Percentiles rank a stretch among this genome's conserved stretches.
Conservation (phyloP, 2,113 vertebrate species). For the Triplophysa rosa region DNA sequence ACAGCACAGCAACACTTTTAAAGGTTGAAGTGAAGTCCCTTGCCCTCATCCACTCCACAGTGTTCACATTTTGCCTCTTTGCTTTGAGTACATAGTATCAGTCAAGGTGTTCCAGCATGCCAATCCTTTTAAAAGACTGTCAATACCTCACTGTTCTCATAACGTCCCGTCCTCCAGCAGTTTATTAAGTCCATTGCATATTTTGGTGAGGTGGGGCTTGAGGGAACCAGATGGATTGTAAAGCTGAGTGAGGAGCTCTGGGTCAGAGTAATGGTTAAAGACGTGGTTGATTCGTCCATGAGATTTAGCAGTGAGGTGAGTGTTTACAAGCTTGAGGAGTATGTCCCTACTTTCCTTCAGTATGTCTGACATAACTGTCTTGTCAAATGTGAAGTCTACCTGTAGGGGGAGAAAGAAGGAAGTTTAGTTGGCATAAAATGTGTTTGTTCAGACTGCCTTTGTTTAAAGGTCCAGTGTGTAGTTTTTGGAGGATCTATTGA, state of each 20-base stretch:
- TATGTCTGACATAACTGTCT: constrained; percentile 72
- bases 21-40: not conserved
- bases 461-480: too few relatives aligned
- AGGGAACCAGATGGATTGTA: constrained; percentile 76
- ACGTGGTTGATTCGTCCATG: constrained; percentile 85
- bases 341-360: constrained; percentile 78
- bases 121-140: constrained; percentile 21
- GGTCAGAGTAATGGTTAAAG: constrained; percentile 85
- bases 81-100: not conserved
- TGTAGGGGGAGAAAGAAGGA: constrained; percentile 32
- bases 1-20: constrained; percentile 15
- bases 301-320: constrained; percentile 87
- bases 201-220: constrained; percentile 74
- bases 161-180: constrained; percentile 84
- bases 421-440: not conserved
- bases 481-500: too few relatives aligned
- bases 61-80: not conserved
- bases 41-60: not conserved
- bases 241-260: constrained; percentile 77
- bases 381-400: constrained; percentile 89
- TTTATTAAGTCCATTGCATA: constrained; percentile 84
- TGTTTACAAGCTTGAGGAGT: constrained; percentile 80
- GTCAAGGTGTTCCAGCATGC: constrained; percentile 9
- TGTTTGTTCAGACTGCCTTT: not conserved
- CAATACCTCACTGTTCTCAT: constrained; percentile 62